These are phyloP conservation scores for Felis chaus DNA, from an alignment of 2,113 vertebrate species.

Conservation along the genomic window DNA sequence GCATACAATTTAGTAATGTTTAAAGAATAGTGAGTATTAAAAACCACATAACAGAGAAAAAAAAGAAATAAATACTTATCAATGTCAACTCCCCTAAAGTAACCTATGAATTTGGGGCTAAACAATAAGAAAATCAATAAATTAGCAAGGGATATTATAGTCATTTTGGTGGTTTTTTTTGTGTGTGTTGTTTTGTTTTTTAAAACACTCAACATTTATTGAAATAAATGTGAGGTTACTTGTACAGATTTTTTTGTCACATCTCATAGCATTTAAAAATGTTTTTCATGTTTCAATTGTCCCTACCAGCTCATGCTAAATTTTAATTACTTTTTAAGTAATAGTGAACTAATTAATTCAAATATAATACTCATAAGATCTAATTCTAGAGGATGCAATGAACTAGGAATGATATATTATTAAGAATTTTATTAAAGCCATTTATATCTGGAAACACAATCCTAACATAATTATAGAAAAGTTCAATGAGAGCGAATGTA, in stretches of 20 bases:
- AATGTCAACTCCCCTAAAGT: neutral
- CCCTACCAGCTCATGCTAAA: neutral
- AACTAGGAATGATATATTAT: neutral
- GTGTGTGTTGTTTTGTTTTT: neutral
- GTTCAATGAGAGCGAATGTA: neutral
- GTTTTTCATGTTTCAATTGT: neutral
- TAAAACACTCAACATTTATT: neutral
- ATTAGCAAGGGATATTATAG: neutral
- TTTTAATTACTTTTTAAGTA: neutral
- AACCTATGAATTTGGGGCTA: neutral
- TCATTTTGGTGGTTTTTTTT: neutral
- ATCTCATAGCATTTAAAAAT: neutral
- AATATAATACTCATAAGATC: neutral
- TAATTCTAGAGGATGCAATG: neutral
- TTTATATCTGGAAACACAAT: neutral
- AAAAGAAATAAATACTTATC: neutral
- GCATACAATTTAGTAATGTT: neutral
- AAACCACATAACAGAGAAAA: neutral
- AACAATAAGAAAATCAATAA: neutral
- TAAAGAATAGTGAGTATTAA: neutral
- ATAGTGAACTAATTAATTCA: neutral
- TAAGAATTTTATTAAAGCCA: constrained; percentile 9
- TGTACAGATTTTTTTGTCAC: neutral
- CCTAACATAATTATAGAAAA: neutral
- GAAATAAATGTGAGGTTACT: neutral